Base-by-base conservation (phyloP, 2,113 vertebrate genomes). In the Capreolus pygargus region DNA sequence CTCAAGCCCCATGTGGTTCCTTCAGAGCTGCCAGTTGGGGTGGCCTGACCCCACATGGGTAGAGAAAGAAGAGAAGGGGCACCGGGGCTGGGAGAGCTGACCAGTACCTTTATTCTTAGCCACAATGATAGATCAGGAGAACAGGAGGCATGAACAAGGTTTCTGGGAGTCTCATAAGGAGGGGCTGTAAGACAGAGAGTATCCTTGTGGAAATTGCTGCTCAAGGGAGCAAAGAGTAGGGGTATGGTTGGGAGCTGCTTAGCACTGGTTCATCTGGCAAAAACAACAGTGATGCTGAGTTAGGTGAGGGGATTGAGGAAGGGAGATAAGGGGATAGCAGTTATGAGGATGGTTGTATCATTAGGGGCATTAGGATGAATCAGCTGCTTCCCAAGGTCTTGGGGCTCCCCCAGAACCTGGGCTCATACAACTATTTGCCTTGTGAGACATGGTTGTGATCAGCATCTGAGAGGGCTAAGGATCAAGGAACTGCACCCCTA, bases 171-270 rank as follows among this genome's bases (percentile, higher is more conserved):
- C 30, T 64, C 39, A 8, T 1, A 2, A 15, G 55, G 70, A 43
- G 9, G 9, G 2, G 9, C 12, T 45, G 45, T 12, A 5, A 60
- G 43, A 54, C 2, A 17, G 11, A n/a, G 45, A 47, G 25, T n/a
- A 13, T 50, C 10, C 15, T 4, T 39, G 30, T 60, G 45, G 14
- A 58, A 23, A 15, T 19, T 7, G n/a, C 15, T 28, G 15, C 64
- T 15, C 45, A 2, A 21, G 5, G 3, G 36, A 25, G 19, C 12
- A 55, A 50, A 10, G 13, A 1, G 19, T 15, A 13, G 1, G 2
- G 3, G 27, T 30, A 39, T 57, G 14, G 27, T 30, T 23, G 27
- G 52, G 30, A 28, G 47, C 58, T 12, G 30, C 50, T 16, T 23
- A 7, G 81, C 61, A n/a, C 30, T 13, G 3, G 11, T 13, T 39